phyloP scores from a whole-genome alignment of 2,797 vertebrate species.

The Phoeniculus purpureus region DNA sequence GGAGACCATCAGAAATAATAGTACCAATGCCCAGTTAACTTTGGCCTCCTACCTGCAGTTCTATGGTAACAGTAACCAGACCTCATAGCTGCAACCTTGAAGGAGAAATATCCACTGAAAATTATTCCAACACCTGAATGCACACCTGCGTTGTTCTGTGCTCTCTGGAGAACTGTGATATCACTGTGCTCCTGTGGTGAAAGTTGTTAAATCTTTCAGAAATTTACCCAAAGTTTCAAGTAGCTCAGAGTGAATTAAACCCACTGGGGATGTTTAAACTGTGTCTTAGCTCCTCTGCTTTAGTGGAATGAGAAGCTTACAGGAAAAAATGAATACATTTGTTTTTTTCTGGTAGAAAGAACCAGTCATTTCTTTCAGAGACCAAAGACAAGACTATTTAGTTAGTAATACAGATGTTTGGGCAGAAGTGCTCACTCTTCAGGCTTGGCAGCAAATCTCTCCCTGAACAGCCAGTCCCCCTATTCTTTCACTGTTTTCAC shows the following conservation, averaged over 20 bases:
- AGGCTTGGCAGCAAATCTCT: not conserved
- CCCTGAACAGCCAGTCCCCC: not conserved
- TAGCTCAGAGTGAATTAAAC: not conserved
- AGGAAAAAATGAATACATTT: constrained; percentile 14
- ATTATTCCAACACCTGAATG: not conserved
- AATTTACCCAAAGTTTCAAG: not conserved
- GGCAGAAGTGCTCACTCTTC: not conserved
- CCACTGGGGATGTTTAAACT: not conserved
- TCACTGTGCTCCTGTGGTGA: not conserved
- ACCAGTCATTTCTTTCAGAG: not conserved
- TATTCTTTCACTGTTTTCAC: not conserved
- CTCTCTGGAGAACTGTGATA: not conserved
- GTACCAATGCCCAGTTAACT: not conserved
- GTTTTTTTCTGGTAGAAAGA: constrained; percentile 32
- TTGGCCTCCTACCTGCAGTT: not conserved
- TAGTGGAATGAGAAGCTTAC: not conserved
- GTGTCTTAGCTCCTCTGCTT: not conserved
- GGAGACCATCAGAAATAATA: not conserved
- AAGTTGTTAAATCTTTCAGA: not conserved
- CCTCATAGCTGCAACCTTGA: not conserved
- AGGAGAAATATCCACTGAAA: not conserved
- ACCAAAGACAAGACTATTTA: not conserved
- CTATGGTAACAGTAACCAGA: not conserved
- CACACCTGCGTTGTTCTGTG: not conserved
- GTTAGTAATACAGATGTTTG: not conserved